Base-by-base conservation (phyloP, 2,888 invertebrate genomes). In the Pristionchus mayeri region DNA sequence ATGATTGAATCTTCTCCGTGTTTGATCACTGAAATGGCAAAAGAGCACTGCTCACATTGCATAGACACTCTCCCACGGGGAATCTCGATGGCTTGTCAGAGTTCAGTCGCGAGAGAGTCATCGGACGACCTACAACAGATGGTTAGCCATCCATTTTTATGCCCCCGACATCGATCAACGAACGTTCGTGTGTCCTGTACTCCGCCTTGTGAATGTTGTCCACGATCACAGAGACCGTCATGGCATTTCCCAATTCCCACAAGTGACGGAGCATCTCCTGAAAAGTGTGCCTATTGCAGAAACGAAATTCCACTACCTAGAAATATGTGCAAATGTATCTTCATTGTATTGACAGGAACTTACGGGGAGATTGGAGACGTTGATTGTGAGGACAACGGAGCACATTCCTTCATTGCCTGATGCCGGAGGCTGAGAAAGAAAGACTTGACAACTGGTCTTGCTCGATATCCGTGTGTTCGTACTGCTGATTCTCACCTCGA, bases 131-230 rank as follows among this genome's bases (percentile, higher is more conserved):
- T 6, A 44, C 44, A 44, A 13, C 13, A 44, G 44, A 44, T 44
- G 7, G n/a, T n/a, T 44, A 6, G 6, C 44, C 44, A 44, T 44
- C 44, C 44, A 44, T 44, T 44, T 44, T 44, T 13, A 44, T 6
- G 6, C 7, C 44, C 44, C 44, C 13, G 44, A 44, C 44, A 44
- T 44, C 44, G 7, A 6, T 4, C 34, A 63, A 67, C 67, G 34
- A 18, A 67, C 67, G 34, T n/a, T 67, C 34, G 37, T 6, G 37
- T 16, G 24, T 37, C 21, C 67, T 34, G 37, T 37, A 67, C 27
- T 67, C 67, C 37, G 9, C 21, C 67, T 67, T 67, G 67, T 67
- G 67, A 24, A 67, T 67, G 67, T 37, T 37, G 37, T 67, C 67
- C 37, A 67, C 67, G 37, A 67, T 37, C 67, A 67, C 67, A 1